These are phyloP conservation scores for Antheraea assamensis DNA, from an alignment of 2,888 invertebrate species.

Conservation along the genomic window DNA sequence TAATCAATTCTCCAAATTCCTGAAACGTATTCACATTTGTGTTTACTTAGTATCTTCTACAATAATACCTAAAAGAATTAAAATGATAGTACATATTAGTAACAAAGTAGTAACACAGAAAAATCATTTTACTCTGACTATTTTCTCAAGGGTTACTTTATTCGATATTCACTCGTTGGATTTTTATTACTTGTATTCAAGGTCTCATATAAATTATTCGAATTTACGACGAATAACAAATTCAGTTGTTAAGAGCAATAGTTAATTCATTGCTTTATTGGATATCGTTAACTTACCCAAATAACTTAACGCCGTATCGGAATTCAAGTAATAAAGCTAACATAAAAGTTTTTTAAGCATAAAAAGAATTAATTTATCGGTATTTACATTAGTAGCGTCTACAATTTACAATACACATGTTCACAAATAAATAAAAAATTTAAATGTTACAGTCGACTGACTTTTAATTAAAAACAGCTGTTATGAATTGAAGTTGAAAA, in stretches of 20 bases:
- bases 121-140: background rate
- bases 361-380: background rate
- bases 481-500: background rate
- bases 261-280: conserved; percentile 1
- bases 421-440: background rate
- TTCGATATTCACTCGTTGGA: background rate
- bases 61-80: background rate
- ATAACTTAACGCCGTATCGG: background rate
- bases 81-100: no score
- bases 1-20: no score
- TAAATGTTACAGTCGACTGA: background rate
- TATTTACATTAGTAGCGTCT: background rate
- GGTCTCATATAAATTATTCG: background rate
- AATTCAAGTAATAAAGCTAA: background rate
- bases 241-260: background rate
- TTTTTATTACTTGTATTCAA: background rate
- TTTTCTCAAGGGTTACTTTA: background rate
- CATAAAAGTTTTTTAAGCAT: background rate
- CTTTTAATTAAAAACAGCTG: background rate
- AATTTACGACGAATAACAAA: background rate
- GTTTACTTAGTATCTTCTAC: no score
- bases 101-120: background rate
- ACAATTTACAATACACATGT: background rate
- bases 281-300: conserved; percentile 2
- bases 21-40: no score